These are phyloP conservation scores for Laupala kohalensis DNA, from an alignment of 1,140 invertebrate genomes.

Conservation along the genomic window DNA sequence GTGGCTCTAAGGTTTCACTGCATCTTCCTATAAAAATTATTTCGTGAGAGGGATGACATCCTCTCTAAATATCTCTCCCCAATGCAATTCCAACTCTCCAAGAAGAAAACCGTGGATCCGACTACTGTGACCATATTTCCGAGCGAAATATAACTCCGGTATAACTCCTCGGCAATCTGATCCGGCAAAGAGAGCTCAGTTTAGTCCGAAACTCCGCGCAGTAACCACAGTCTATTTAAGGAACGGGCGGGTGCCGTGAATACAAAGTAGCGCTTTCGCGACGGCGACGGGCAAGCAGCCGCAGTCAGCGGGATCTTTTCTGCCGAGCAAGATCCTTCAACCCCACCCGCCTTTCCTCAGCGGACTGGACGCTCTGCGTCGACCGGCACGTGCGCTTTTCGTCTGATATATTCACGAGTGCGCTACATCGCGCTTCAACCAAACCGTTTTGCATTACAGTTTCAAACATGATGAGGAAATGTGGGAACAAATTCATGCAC, in stretches of 20 bases:
- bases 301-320: background rate
- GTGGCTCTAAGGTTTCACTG: too few species aligned
- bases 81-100: too few species aligned
- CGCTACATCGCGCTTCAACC: background rate
- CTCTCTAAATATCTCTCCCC: too few species aligned
- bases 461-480: too few species aligned
- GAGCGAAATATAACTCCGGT: too few species aligned
- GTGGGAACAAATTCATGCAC: too few species aligned
- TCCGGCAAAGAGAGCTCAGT: background rate
- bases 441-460: too few species aligned
- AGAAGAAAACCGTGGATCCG: background rate
- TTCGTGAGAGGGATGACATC: too few species aligned
- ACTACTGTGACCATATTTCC: too few species aligned
- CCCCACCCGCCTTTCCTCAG: background rate
- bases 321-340: background rate
- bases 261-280: background rate
- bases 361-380: background rate
- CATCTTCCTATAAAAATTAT: too few species aligned
- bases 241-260: background rate
- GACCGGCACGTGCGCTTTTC: background rate
- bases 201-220: background rate
- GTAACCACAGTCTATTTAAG: background rate
- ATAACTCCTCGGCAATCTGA: background rate
- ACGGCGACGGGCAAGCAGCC: background rate
- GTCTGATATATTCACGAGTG: background rate